Evolutionary conservation across 2,797 vertebrate species (phyloP).

Genomic region (Hyperoplus immaculatus): DNA sequence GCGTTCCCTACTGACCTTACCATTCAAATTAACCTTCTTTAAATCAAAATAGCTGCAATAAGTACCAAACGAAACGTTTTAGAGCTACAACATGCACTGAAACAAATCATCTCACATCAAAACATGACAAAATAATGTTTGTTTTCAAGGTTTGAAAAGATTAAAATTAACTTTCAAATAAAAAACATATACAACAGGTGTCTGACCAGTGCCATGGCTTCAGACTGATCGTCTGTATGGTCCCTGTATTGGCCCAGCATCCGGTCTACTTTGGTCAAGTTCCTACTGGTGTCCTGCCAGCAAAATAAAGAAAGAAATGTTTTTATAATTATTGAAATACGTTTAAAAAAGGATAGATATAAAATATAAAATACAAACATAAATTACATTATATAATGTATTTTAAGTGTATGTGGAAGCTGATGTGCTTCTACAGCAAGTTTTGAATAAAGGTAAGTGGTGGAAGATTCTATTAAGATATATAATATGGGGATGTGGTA

Average conservation of each 20-base stretch:
- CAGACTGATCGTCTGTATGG: conserved; percentile 89
- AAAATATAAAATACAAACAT: neutral
- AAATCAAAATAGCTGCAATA: neutral
- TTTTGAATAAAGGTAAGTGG: neutral
- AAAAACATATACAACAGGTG: neutral
- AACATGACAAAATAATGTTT: neutral
- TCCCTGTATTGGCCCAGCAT: conserved; percentile 94
- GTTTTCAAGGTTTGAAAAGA: neutral
- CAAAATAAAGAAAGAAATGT: neutral
- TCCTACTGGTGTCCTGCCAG: conserved; percentile 91
- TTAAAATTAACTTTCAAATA: neutral
- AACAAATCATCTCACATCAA: neutral
- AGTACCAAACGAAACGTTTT: neutral
- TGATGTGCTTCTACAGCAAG: neutral
- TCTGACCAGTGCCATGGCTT: conserved; percentile 90
- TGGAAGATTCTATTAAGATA: neutral
- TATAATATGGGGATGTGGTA: neutral
- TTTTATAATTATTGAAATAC: neutral
- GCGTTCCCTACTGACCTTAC: no score
- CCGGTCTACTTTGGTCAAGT: conserved; percentile 91
- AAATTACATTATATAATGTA: no score
- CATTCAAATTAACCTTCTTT: neutral
- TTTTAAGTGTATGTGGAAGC: neutral
- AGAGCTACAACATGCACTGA: neutral
- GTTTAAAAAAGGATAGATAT: neutral